Evolutionary conservation across 2,888 invertebrate species (phyloP).

Genomic region (Drosophila stalkeri): DNA sequence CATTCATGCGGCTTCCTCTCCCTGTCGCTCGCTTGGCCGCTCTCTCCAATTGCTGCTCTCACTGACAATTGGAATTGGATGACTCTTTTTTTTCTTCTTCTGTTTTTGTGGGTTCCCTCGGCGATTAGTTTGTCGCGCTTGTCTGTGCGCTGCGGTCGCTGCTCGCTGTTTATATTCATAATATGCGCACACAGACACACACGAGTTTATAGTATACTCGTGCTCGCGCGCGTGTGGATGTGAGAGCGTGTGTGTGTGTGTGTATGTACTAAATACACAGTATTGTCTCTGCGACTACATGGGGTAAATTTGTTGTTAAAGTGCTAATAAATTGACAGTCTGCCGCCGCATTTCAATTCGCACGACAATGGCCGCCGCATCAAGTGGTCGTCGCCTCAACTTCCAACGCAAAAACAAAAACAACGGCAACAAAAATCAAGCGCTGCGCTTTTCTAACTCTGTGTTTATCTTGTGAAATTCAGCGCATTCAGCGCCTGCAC

Average conservation of each 20-base stretch:
- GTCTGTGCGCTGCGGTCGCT: slow-evolving; percentile 56
- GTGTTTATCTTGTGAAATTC: slow-evolving; percentile 61
- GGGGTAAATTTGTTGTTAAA: slow-evolving; percentile 69
- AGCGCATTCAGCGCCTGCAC: slow-evolving; percentile 31
- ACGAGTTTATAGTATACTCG: slow-evolving; percentile 12
- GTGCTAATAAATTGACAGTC: slow-evolving; percentile 77
- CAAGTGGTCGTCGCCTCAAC: slow-evolving; percentile 43
- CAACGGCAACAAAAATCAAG: neutral
- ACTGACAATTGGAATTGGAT: slow-evolving; percentile 45
- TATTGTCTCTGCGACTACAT: slow-evolving; percentile 60
- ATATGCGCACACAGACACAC: slow-evolving; percentile 17
- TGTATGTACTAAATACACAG: slow-evolving; percentile 24
- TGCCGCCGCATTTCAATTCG: slow-evolving; percentile 63
- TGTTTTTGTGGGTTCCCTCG: slow-evolving; percentile 24
- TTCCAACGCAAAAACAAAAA: slow-evolving; percentile 9
- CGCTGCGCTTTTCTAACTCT: neutral
- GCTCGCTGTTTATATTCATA: slow-evolving; percentile 32
- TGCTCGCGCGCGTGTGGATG: neutral
- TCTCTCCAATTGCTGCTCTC: slow-evolving; percentile 12
- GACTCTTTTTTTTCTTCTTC: slow-evolving; percentile 33
- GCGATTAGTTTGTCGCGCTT: slow-evolving; percentile 67
- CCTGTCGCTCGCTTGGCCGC: slow-evolving; percentile 11
- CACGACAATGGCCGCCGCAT: slow-evolving; percentile 57
- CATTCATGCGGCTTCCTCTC: neutral
- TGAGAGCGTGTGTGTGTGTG: slow-evolving; percentile 9